A percentile compares a stretch with the other conserved stretches of the same genome.
phyloP scores from a whole-genome alignment of 2,888 invertebrate species.

The Leptopterna dolabrata region DNA sequence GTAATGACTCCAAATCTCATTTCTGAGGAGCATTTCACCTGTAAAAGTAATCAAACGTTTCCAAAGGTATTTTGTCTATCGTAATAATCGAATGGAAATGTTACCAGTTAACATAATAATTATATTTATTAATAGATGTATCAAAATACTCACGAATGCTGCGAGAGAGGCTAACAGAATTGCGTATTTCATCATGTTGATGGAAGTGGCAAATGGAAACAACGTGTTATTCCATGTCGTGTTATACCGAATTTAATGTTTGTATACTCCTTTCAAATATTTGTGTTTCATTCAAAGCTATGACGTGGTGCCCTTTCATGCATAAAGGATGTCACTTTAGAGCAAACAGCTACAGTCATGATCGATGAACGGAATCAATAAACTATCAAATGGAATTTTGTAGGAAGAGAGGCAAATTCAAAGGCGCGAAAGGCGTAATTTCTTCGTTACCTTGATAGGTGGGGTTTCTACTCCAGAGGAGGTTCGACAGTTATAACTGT shows the following conservation, averaged over 20 bases:
- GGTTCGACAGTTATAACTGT: too few relatives aligned
- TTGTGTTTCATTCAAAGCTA: not conserved
- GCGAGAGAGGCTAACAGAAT: not conserved
- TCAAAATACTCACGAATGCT: not conserved
- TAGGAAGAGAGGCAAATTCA: too few relatives aligned
- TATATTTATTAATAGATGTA: too few relatives aligned
- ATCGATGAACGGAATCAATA: not conserved
- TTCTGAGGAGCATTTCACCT: not conserved
- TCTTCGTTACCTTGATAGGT: too few relatives aligned
- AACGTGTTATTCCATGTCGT: not conserved
- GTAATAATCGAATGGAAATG: too few relatives aligned
- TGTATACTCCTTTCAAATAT: not conserved
- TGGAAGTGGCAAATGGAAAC: not conserved
- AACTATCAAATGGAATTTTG: not conserved
- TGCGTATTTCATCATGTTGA: constrained; percentile 5
- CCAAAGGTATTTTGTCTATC: too few relatives aligned
- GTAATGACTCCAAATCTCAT: not conserved
- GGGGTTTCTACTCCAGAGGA: too few relatives aligned
- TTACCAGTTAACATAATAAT: too few relatives aligned
- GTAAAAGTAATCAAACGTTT: not conserved
- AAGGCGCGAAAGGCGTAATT: too few relatives aligned
- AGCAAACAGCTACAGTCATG: not conserved
- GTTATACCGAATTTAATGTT: not conserved
- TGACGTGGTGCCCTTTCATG: not conserved
- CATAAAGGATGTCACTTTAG: not conserved